Evolutionary conservation across 2,888 invertebrate species (phyloP), one percentile per base, ranked within the genome.

Genomic region (Cantharis nigra): DNA sequence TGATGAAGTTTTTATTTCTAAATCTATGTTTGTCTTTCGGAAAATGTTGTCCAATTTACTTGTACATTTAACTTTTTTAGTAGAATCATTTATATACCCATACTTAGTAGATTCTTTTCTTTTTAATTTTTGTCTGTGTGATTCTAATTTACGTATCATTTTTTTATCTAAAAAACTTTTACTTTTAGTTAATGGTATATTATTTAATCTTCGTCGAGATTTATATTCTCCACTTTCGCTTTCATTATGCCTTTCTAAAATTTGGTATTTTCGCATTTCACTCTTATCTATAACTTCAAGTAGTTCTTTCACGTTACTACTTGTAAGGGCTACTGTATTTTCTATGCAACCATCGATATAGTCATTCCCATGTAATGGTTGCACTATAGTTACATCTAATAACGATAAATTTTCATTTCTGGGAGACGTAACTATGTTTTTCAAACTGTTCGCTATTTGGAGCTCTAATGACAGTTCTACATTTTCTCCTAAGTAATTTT

Each of bases 321-420:
- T 67, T 11, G n/a, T 11, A 23, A 67, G 26, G 26, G 20, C 18
- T 3, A n/a, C 65, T 3, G 20, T 67, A 26, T 23, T 49, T 49
- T 49, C 49, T n/a, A 49, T n/a, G 5, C 49, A 49, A n/a, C 49
- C 49, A 9, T n/a, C n/a, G 9, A n/a, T n/a, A 7, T 49, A 49
- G 5, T 49, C 49, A 49, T 49, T 49, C 2, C n/a, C 49, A n/a
- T 49, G 7, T n/a, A 49, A n/a, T 4, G 87, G 86, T 78, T 86
- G 84, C 16, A 88, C 85, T 10, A 88, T 84, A 3, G 87, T 88
- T 3, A 88, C 87, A 78, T 88, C 88, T 18, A 88, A 75, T 28
- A 86, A 79, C 4, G 85, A 82, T 5, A 85, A 85, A 28, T 81
- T 80, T 76, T 83, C 82, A 79, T 83, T 84, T 74, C 85, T 82